Conservation (phyloP, 2,797 vertebrate genomes). For the Naso thynnoides region DNA sequence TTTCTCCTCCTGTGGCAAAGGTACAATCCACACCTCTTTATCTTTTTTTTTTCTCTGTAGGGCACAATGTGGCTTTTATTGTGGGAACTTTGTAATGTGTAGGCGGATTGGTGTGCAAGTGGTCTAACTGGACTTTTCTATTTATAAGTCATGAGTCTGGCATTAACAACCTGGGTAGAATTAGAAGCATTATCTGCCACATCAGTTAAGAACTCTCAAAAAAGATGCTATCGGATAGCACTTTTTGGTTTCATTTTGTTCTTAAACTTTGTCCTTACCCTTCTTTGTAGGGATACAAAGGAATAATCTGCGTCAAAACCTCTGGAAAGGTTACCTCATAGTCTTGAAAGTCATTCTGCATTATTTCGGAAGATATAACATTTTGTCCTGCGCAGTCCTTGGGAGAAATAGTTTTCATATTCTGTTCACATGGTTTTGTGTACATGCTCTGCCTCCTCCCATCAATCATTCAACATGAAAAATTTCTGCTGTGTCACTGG, state of each 20-base stretch:
- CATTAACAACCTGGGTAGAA: neutral
- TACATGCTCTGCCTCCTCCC: neutral
- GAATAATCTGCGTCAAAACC: neutral
- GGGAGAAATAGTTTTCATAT: neutral
- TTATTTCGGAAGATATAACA: neutral
- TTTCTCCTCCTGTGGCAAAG: neutral
- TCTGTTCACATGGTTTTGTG: neutral
- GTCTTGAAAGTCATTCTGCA: neutral
- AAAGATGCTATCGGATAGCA: neutral
- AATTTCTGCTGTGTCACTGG: constrained; percentile 13
- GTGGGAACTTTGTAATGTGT: neutral
- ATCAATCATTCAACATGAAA: neutral
- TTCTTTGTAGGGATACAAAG: neutral
- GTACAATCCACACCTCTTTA: constrained; percentile 16
- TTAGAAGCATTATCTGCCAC: neutral
- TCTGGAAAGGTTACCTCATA: neutral
- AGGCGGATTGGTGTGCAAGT: neutral
- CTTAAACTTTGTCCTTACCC: neutral
- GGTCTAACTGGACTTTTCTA: constrained; percentile 10
- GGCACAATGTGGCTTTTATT: neutral
- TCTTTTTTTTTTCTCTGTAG: constrained; percentile 16
- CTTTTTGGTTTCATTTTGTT: neutral
- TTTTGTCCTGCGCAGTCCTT: neutral
- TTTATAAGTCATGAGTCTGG: constrained; percentile 14
- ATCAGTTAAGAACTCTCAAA: neutral